Evolutionary conservation across 2,888 invertebrate genomes (phyloP).

Genomic region (Ennomos quercinarius): DNA sequence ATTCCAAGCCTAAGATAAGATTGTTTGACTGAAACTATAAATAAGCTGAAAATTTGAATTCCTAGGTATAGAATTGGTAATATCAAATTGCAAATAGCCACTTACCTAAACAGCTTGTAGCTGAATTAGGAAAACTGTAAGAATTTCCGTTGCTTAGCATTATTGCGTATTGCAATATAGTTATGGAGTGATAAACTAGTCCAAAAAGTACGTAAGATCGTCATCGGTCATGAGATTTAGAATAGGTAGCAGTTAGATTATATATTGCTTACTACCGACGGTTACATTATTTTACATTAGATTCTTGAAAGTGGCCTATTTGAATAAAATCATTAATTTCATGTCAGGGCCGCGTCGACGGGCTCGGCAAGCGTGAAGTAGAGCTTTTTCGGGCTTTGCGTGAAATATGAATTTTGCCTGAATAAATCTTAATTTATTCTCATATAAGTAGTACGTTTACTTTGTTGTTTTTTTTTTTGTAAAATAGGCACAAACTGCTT

Average conservation of each 20-base stretch:
- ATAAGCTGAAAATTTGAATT: no score
- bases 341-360: slow-evolving; percentile 27
- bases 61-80: no score
- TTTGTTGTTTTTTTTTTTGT: slow-evolving; percentile 4
- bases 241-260: background rate
- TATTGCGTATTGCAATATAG: no score
- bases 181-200: no score
- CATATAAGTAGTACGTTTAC: slow-evolving; percentile 9
- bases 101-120: no score
- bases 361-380: slow-evolving; percentile 21
- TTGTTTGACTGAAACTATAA: no score
- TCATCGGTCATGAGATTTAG: background rate
- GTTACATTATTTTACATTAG: slow-evolving; percentile 20
- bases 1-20: no score
- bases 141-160: no score
- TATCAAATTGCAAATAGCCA: no score
- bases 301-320: slow-evolving; percentile 21
- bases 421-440: slow-evolving; percentile 25
- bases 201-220: background rate
- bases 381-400: slow-evolving; percentile 21
- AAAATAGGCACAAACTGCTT: background rate
- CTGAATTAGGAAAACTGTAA: no score
- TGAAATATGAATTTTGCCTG: slow-evolving; percentile 21
- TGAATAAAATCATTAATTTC: slow-evolving; percentile 30
- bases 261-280: slow-evolving; percentile 7